Evolutionary conservation across 2,888 invertebrate species (phyloP), one percentile per base, ranked within the genome.

Genomic region (Abscondita cerata): DNA sequence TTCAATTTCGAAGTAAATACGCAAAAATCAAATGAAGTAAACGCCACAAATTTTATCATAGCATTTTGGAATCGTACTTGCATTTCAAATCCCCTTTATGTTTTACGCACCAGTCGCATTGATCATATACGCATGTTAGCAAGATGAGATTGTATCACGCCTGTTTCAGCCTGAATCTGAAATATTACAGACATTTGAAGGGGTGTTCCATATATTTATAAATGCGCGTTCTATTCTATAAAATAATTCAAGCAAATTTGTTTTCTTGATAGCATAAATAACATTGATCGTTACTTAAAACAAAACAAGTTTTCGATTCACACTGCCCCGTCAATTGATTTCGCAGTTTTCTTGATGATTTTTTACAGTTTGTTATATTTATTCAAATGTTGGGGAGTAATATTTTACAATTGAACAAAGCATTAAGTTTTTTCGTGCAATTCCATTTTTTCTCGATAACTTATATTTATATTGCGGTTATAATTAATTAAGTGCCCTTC

Each of bases 121-220:
- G 73, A 73, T 73, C 72, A 73, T 69, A 68, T 69, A 70, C 67
- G 72, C 72, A 71, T 71, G 70, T 71, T 72, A 71, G 71, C 70
- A 64, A 71, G 70, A 73, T 73, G 70, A 73, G 71, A 73, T 74
- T 73, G 72, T 71, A 74, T 72, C 70, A 68, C 68, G 70, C 65
- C 70, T 70, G 68, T 67, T 72, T 66, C 69, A 66, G 68, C 33
- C 56, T 62, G 72, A 71, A 67, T 71, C 71, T 74, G 73, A 74
- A 73, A 74, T 73, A 74, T 74, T 72, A 62, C 70, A 65, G 67
- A 68, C 71, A 73, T 70, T 71, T 71, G 64, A 66, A 56, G 65
- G 69, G 70, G 68, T 64, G 56, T 57, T 57, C 57, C 60, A 59
- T 67, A 62, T 70, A 72, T 72, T 71, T 69, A 65, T 66, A 72